Percentiles rank a stretch among this genome's conserved stretches.
Evolutionary conservation across 2,888 invertebrate genomes (phyloP).

Genomic region (Scaeva pyrastri): DNA sequence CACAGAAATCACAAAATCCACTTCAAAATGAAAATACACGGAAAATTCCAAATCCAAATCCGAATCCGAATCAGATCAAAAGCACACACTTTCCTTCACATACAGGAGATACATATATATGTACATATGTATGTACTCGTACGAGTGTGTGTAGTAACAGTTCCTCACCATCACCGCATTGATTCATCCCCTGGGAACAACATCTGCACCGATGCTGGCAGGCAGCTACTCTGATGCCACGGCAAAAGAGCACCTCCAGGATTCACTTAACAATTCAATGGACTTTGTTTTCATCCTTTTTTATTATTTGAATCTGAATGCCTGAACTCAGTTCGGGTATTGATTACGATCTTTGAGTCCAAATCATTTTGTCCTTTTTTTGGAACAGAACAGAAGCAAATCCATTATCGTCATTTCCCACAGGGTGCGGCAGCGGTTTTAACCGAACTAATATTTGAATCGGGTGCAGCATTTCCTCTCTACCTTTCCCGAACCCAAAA

Average conservation of each 20-base stretch:
- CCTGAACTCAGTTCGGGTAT: constrained; percentile 56
- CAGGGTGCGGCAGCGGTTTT: constrained; percentile 63
- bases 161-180: constrained; percentile 20
- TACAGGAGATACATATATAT: neutral
- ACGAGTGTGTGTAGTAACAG: constrained; percentile 10
- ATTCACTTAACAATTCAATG: constrained; percentile 68
- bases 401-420: constrained; percentile 71
- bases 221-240: constrained; percentile 50
- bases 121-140: neutral
- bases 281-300: constrained; percentile 46
- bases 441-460: constrained; percentile 67
- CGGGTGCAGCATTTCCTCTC: constrained; percentile 26
- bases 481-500: constrained; percentile 28
- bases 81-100: constrained; percentile 27
- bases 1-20: constrained; percentile 64
- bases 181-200: constrained; percentile 72
- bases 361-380: constrained; percentile 36
- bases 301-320: constrained; percentile 39
- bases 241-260: constrained; percentile 68
- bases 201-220: constrained; percentile 75
- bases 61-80: constrained; percentile 41
- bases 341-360: constrained; percentile 68
- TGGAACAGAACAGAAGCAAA: constrained; percentile 53
- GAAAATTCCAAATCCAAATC: constrained; percentile 54
- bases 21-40: constrained; percentile 67